Evolutionary conservation across 1,140 invertebrate genomes (phyloP).

Genomic region (Colletes gigas): DNA sequence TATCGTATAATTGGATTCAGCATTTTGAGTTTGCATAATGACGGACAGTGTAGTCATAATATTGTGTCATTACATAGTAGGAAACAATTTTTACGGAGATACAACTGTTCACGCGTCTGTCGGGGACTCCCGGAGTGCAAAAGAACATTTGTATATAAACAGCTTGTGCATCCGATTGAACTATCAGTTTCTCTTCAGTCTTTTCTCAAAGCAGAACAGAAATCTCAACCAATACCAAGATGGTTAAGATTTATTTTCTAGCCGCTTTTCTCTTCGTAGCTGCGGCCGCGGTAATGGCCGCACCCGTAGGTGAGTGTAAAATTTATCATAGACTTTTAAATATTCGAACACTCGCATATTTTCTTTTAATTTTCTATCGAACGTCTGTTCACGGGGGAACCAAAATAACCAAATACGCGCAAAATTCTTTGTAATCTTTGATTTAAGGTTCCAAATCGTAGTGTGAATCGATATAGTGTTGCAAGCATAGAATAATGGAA

Average conservation of each 20-base stretch:
- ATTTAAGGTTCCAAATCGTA: too few species aligned
- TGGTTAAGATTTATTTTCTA: constrained; percentile 43
- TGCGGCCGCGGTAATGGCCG: background rate
- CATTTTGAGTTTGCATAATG: too few species aligned
- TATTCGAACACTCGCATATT: background rate
- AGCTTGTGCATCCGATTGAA: too few species aligned
- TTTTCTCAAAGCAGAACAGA: background rate
- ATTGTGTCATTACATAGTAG: background rate
- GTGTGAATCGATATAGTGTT: too few species aligned
- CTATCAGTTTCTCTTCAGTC: constrained; percentile 4
- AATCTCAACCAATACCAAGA: background rate
- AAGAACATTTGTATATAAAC: constrained; percentile 23
- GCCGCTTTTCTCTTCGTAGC: constrained; percentile 18
- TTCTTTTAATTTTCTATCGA: too few species aligned
- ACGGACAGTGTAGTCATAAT: too few species aligned
- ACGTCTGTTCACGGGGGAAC: too few species aligned
- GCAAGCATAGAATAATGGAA: too few species aligned
- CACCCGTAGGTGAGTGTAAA: constrained; percentile 23
- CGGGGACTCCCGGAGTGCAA: background rate
- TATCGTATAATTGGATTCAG: too few species aligned
- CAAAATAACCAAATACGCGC: too few species aligned
- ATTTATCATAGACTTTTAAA: background rate
- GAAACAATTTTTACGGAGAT: too few species aligned
- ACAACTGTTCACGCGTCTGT: background rate
- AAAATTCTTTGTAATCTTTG: too few species aligned